These are phyloP conservation scores for Yoshiicerus persimilis DNA, from an alignment of 1,140 invertebrate genomes.

Conservation along the genomic window DNA sequence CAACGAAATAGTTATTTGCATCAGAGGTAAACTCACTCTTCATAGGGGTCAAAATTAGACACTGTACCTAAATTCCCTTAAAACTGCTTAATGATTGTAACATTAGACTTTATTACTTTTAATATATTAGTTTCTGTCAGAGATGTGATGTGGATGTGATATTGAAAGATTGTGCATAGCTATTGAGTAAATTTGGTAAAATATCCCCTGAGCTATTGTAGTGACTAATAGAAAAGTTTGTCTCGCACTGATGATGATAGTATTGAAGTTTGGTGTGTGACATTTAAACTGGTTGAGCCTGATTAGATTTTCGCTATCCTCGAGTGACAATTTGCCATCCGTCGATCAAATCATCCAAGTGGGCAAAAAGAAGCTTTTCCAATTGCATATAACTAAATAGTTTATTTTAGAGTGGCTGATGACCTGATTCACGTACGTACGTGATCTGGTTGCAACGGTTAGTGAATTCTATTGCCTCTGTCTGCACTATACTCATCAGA, in stretches of 20 bases:
- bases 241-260: not conserved
- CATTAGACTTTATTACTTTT: no score
- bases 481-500: not conserved
- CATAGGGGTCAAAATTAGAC: no score
- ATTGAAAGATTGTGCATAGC: no score
- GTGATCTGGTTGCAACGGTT: constrained; percentile 32
- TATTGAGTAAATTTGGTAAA: no score
- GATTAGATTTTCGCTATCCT: constrained; percentile 24
- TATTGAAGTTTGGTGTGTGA: not conserved
- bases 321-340: not conserved
- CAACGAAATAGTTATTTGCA: no score
- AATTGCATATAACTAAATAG: not conserved
- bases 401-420: constrained; percentile 11
- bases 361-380: not conserved
- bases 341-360: not conserved
- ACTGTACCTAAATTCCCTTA: no score
- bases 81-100: no score
- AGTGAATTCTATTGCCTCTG: not conserved
- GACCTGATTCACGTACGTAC: constrained; percentile 32
- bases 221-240: not conserved
- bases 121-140: no score
- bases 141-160: no score
- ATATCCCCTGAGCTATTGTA: no score
- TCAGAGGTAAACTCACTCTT: no score
- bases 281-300: constrained; percentile 23